These are phyloP conservation scores for Odocoileus virginianus DNA, from an alignment of 2,113 vertebrate genomes.

Conservation along the genomic window DNA sequence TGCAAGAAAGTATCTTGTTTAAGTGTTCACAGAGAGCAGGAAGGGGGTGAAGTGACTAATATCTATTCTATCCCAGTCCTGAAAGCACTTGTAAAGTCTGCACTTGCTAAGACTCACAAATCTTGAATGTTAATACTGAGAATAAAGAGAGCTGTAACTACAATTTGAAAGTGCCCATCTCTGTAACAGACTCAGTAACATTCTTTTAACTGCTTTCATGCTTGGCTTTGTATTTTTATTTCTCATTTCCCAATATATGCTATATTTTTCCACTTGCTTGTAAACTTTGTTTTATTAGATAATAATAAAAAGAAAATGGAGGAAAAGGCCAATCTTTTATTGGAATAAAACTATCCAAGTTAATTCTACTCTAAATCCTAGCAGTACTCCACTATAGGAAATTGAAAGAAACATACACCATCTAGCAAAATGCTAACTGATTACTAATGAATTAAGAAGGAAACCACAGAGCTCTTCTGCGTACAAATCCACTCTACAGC, in stretches of 20 bases:
- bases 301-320: background rate
- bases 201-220: background rate
- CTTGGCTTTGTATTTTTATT: background rate
- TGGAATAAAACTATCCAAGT: background rate
- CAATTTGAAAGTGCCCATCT: background rate
- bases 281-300: background rate
- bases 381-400: background rate
- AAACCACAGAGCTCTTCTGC: background rate
- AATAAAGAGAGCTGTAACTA: background rate
- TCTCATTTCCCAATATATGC: background rate
- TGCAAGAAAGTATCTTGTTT: background rate
- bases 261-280: background rate
- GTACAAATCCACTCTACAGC: background rate
- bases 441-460: slow-evolving; percentile 19
- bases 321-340: background rate
- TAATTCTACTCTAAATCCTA: slow-evolving; percentile 29
- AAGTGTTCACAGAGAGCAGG: background rate
- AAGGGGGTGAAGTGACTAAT: background rate
- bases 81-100: slow-evolving; percentile 15
- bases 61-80: background rate
- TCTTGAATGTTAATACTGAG: background rate
- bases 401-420: background rate
- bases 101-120: slow-evolving; percentile 8
- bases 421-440: background rate
- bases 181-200: background rate